These are phyloP conservation scores for Dryomyza anilis DNA, from an alignment of 2,888 invertebrate species.

Conservation along the genomic window DNA sequence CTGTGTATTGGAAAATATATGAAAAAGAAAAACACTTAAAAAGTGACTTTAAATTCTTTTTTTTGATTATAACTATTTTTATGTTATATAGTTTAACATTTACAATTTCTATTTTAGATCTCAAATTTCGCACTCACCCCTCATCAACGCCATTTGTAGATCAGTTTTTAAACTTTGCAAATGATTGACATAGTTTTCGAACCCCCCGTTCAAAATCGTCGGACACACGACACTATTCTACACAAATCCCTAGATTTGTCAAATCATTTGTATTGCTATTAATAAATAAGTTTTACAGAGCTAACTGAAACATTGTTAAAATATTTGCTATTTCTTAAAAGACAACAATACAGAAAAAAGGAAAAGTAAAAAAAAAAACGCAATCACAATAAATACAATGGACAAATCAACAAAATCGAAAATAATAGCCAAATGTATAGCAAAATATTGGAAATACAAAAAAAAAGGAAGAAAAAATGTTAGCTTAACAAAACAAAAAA, in stretches of 20 bases:
- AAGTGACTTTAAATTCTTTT: no score
- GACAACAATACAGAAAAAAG: neutral
- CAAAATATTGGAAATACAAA: constrained; percentile 11
- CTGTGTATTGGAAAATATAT: no score
- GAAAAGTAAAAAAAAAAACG: neutral
- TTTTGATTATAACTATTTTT: no score
- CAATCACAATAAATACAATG: neutral
- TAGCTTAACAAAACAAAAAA: no score
- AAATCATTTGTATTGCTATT: neutral
- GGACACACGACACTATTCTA: neutral
- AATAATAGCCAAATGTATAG: neutral
- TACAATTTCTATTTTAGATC: no score
- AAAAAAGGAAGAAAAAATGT: no score
- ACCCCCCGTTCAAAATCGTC: no score
- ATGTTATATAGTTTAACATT: no score
- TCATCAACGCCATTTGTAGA: no score
- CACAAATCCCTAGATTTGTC: neutral
- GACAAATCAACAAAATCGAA: neutral
- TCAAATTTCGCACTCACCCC: no score
- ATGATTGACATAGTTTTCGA: no score
- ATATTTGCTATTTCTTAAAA: neutral
- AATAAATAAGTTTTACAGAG: neutral
- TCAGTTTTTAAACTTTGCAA: neutral
- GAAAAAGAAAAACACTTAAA: no score
- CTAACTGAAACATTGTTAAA: neutral